Base-by-base conservation (phyloP, 2,888 invertebrate species). In the Nomada lathburiana region DNA sequence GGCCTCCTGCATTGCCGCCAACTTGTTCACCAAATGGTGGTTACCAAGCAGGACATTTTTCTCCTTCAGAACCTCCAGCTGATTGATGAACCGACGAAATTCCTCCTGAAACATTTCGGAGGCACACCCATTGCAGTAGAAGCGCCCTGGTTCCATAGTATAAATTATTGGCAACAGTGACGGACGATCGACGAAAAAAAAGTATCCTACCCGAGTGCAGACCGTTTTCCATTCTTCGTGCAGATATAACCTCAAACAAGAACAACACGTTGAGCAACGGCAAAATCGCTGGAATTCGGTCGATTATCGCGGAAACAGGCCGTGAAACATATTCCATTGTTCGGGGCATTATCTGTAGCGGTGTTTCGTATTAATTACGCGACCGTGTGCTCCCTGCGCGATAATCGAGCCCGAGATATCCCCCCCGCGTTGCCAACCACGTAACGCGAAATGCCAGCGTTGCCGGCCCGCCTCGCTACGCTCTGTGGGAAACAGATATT, bases 1-100 rank as follows among this genome's bases (percentile, higher is more conserved):
- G 0, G 97, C 97, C 80, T 97, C 97, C 90, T 97, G 97, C 97
- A 98, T 98, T 9, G 97, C 97, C 0, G 95, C 95, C 84, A 98
- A 96, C 90, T 97, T 97, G 74, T 96, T 96, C 18, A 96, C 96
- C 82, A 98, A 94, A 76, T 96, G 96, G 23, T 96, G 95, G 90
- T 97, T 97, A 0, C 97, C 96, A 23, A 97, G 95, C 82, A 97
- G 96, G 94, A 96, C 95, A 91, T 96, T 96, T 80, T 97, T 96
- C 89, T 98, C 98, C 86, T 97, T 96, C n/a, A 98, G 94, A 79
- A 96, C 94, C 87, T 97, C 97, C 59, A 98, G 94, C 92, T 98
- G 97, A 57, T 96, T 96, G 94, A 97, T 97, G 53, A 98, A 95
- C 85, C 97, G 96, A 86, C 96, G 95, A 92, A 98, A 97, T 94